These are phyloP conservation scores for Eriosoma lanigerum DNA, from an alignment of 1,140 invertebrate species.

Conservation along the genomic window DNA sequence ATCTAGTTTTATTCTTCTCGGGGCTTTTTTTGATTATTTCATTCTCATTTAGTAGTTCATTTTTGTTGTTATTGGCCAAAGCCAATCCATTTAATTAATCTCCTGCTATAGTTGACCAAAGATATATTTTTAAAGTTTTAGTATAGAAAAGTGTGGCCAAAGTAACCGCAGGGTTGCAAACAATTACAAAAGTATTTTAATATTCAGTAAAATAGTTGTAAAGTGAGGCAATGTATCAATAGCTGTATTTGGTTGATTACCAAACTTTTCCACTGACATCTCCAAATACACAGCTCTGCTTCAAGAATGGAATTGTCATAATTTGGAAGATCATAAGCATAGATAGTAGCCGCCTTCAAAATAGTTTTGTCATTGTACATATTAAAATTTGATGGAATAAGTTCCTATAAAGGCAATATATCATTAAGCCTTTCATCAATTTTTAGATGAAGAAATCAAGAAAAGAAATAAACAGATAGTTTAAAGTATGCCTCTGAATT, in stretches of 20 bases:
- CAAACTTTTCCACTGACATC: not conserved
- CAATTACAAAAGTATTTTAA: not conserved
- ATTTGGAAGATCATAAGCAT: not conserved
- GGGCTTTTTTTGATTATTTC: not conserved
- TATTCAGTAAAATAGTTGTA: not conserved
- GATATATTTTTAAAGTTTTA: not conserved
- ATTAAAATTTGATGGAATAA: conserved; percentile 3
- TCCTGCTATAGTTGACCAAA: not conserved
- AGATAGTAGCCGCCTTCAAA: not conserved
- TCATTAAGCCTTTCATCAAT: too few species aligned
- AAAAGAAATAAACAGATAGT: conserved; percentile 15
- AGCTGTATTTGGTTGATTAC: not conserved
- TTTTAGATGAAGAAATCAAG: not conserved
- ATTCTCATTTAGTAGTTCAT: not conserved
- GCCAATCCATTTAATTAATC: not conserved
- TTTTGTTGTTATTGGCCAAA: not conserved
- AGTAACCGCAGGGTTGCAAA: not conserved
- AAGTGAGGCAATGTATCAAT: not conserved
- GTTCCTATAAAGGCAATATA: too few species aligned
- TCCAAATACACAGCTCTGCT: conserved; percentile 5
- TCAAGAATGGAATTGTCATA: conserved; percentile 1
- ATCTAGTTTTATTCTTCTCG: too few species aligned
- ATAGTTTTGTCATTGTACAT: not conserved
- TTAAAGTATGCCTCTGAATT: conserved; percentile 21
- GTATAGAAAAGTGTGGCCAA: not conserved